Evolutionary conservation across 2,113 vertebrate species (phyloP), one percentile per base, ranked within the genome.

Genomic region (Sinocyclocheilus grahami): DNA sequence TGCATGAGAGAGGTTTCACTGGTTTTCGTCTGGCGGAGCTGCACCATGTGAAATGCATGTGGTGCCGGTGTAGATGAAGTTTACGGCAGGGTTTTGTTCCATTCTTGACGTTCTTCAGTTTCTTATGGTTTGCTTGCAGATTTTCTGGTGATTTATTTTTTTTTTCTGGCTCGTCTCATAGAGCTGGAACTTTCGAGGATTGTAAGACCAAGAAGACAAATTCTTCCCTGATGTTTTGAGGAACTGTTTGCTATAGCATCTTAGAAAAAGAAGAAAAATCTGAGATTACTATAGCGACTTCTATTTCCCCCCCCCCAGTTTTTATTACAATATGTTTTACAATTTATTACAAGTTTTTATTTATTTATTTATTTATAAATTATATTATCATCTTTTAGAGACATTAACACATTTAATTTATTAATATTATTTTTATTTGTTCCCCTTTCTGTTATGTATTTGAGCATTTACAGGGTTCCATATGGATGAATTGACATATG

Each of bases 1-100:
- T 85, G 86, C 62, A 85, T 82, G 78, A 86, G 88, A 81, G 88
- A 81, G n/a, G 5, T 65, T 85, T 60, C 42, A 20, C 78, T 62
- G 39, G 33, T 85, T 77, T 88, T 88, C 80, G 62, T 69, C 78
- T 46, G 71, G 42, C 27, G 7, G 63, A 83, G 18, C 20, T 65
- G 62, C 63, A 60, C 18, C 60, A 72, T 88, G 84, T 83, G 77
- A 83, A 71, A 83, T 83, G 37, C 87, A 86, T 88, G 80, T 42
- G 55, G 77, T 48, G 74, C 67, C 18, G 55, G 18, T 9, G n/a
- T 24, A 65, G 65, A 84, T 79, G 51, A 27, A 77, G 33, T 53
- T 86, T 37, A 80, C 67, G 1, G 46, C 13, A 60, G 69, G 69
- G 30, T 67, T 86, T 51, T 48, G n/a, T 65, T 84, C 85, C 75